Conservation (phyloP, 2,888 invertebrate species). For the Schrankia costaestrigalis region DNA sequence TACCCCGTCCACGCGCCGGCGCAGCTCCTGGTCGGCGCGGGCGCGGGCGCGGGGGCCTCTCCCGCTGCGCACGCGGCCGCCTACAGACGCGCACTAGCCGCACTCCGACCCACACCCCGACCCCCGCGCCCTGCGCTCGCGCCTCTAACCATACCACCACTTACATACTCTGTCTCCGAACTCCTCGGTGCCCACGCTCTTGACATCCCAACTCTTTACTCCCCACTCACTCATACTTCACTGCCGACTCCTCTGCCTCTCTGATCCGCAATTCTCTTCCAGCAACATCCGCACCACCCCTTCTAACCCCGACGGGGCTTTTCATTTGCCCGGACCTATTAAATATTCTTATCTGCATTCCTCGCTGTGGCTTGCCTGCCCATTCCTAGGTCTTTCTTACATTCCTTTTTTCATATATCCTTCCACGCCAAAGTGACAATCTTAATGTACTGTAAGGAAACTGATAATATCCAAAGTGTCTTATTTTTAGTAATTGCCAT, state of each 20-base stretch:
- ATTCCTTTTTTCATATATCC: slow-evolving; percentile 60
- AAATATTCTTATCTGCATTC: slow-evolving; percentile 37
- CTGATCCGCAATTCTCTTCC: slow-evolving; percentile 77
- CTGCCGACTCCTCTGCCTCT: slow-evolving; percentile 72
- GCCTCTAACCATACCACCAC: slow-evolving; percentile 64
- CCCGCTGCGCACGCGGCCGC: slow-evolving; percentile 61
- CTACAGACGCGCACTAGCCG: slow-evolving; percentile 70
- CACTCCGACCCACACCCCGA: slow-evolving; percentile 66
- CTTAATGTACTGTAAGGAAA: slow-evolving; percentile 60
- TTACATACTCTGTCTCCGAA: slow-evolving; percentile 76
- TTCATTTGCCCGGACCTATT: slow-evolving; percentile 15
- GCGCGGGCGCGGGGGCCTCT: slow-evolving; percentile 53
- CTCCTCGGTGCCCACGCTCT: slow-evolving; percentile 84
- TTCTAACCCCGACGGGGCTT: slow-evolving; percentile 44
- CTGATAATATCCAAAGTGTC: slow-evolving; percentile 75
- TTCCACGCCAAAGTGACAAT: slow-evolving; percentile 47
- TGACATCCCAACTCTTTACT: slow-evolving; percentile 85
- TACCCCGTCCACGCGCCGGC: slow-evolving; percentile 80
- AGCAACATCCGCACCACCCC: slow-evolving; percentile 74
- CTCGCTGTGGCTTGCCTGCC: slow-evolving; percentile 41
- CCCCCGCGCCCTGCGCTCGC: slow-evolving; percentile 62
- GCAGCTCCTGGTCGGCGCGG: slow-evolving; percentile 68
- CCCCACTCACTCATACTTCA: slow-evolving; percentile 85
- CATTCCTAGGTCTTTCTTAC: slow-evolving; percentile 63
- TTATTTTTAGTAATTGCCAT: slow-evolving; percentile 77